These are phyloP conservation scores for Artemia sinica DNA, from an alignment of 2,888 invertebrate genomes.

Conservation along the genomic window DNA sequence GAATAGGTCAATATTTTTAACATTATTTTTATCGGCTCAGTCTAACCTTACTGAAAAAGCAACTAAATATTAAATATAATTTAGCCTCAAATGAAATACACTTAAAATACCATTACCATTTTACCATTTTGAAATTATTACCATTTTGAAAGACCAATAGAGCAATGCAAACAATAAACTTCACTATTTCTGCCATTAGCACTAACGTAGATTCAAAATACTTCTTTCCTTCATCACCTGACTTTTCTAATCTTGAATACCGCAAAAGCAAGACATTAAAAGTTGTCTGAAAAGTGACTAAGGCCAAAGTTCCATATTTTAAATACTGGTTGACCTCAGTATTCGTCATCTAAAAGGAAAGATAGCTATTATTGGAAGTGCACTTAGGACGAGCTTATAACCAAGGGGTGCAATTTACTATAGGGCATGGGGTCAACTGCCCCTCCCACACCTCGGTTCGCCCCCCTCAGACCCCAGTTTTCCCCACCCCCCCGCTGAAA, in stretches of 20 bases:
- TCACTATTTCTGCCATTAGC: background rate
- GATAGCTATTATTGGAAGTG: too few relatives aligned
- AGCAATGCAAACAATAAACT: background rate
- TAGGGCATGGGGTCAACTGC: too few relatives aligned
- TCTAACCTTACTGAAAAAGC: too few relatives aligned
- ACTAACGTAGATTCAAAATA: background rate
- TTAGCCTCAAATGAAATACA: background rate
- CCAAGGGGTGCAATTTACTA: too few relatives aligned
- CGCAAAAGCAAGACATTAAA: constrained; percentile 6
- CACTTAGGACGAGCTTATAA: too few relatives aligned
- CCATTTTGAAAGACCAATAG: background rate
- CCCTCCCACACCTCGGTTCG: too few relatives aligned
- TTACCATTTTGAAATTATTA: too few relatives aligned
- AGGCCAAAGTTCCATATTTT: background rate
- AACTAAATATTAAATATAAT: background rate
- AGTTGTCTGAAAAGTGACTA: background rate
- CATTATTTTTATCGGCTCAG: too few relatives aligned
- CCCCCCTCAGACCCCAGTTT: too few relatives aligned
- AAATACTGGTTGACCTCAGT: background rate
- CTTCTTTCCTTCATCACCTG: background rate
- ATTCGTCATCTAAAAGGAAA: too few relatives aligned
- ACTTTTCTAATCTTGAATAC: background rate
- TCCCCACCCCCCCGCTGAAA: too few relatives aligned
- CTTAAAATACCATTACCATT: background rate
- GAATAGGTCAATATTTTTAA: too few relatives aligned